A percentile compares a stretch with the other conserved stretches of the same genome.
Evolutionary conservation across 2,797 vertebrate species (phyloP).

Genomic region (Oreortyx pictus): DNA sequence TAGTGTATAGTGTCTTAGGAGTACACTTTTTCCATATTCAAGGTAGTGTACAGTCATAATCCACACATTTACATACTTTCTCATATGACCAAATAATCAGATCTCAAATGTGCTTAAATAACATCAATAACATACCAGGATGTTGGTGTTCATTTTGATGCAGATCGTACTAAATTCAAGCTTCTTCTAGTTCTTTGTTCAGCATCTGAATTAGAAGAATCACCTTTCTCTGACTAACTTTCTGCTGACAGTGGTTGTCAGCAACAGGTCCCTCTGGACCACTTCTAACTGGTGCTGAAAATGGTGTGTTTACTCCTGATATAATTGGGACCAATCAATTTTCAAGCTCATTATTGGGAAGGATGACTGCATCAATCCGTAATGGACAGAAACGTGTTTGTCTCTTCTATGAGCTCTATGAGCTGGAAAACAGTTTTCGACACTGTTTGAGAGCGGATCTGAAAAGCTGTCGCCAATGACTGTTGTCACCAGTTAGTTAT

Average conservation of each 20-base stretch:
- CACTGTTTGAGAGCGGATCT: conserved; percentile 32
- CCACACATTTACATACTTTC: background rate
- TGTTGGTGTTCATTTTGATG: background rate
- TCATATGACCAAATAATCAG: background rate
- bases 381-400: conserved; percentile 57
- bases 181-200: background rate
- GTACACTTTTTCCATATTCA: background rate
- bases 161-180: background rate
- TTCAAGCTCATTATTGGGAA: conserved; percentile 56
- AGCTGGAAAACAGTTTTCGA: conserved; percentile 49
- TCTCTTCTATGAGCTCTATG: background rate
- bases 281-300: conserved; percentile 66
- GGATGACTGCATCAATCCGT: conserved; percentile 58
- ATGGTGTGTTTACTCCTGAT: conserved; percentile 60
- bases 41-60: background rate
- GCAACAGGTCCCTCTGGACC: conserved; percentile 44
- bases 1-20: background rate
- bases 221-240: conserved; percentile 49
- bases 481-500: conserved; percentile 56
- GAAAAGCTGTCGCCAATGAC: conserved; percentile 38
- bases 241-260: conserved; percentile 63
- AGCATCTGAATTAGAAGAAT: conserved; percentile 44
- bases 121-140: background rate
- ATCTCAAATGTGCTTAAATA: background rate
- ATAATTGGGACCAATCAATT: conserved; percentile 70